phyloP scores from a whole-genome alignment of 2,888 invertebrate species.

The Cyaniris semiargus region DNA sequence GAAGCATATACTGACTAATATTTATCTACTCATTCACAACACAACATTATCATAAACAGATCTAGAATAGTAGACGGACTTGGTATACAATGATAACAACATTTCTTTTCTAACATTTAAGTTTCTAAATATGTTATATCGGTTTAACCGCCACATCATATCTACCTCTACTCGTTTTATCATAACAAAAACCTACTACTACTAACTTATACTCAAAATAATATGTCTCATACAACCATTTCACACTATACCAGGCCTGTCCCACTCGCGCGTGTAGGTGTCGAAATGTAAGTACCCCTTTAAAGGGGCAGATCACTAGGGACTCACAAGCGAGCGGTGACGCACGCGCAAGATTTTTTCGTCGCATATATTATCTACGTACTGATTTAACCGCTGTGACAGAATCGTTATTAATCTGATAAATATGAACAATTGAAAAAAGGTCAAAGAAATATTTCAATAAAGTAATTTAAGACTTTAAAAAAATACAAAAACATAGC shows the following conservation, averaged over 20 bases:
- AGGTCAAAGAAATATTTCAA: no score
- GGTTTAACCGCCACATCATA: neutral
- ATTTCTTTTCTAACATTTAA: neutral
- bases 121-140: neutral
- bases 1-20: slow-evolving; percentile 28
- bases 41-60: slow-evolving; percentile 16
- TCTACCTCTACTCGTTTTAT: neutral
- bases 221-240: neutral
- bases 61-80: slow-evolving; percentile 13
- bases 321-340: no score
- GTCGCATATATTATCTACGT: no score
- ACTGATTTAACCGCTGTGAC: no score
- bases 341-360: no score
- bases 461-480: no score
- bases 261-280: no score
- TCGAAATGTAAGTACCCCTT: no score
- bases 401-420: no score
- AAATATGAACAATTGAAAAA: no score
- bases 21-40: slow-evolving; percentile 29
- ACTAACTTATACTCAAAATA: neutral
- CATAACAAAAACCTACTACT: neutral
- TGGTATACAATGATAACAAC: neutral
- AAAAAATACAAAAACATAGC: no score
- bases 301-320: no score
- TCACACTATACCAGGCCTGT: neutral